phyloP scores from a whole-genome alignment of 23 tunicate species.

The Clavelina lepadiformis region DNA sequence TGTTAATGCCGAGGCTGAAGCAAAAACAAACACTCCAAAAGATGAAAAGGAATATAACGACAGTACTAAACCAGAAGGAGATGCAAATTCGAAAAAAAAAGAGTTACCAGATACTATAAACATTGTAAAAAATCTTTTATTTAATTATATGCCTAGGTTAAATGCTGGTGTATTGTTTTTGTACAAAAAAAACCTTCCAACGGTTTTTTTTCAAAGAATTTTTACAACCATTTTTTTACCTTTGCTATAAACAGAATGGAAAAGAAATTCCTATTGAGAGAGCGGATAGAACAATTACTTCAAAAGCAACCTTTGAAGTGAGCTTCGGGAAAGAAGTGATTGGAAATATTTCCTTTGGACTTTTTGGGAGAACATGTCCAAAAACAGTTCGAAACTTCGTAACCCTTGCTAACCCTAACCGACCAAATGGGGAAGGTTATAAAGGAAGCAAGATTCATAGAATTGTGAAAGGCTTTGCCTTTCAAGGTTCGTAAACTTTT shows the following conservation, averaged over 20 bases:
- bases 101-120: slow-evolving; percentile 56
- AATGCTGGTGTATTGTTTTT: too few species aligned
- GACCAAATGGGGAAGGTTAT: slow-evolving; percentile 94
- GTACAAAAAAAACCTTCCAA: not conserved
- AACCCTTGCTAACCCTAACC: slow-evolving; percentile 76
- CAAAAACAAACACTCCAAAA: not conserved
- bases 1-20: not conserved
- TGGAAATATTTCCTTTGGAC: slow-evolving; percentile 81
- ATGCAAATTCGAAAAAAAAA: too few species aligned
- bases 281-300: slow-evolving; percentile 88
- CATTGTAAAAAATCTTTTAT: slow-evolving; percentile 25
- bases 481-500: slow-evolving; percentile 53
- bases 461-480: slow-evolving; percentile 85
- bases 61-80: too few species aligned
- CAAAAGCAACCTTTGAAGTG: slow-evolving; percentile 83
- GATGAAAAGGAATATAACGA: slow-evolving; percentile 22
- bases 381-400: slow-evolving; percentile 93
- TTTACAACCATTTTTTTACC: too few species aligned
- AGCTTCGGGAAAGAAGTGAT: slow-evolving; percentile 71
- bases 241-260: too few species aligned
- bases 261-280: slow-evolving; percentile 80
- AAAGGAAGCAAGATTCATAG: slow-evolving; percentile 92
- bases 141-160: too few species aligned
- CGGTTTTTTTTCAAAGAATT: not conserved
- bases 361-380: slow-evolving; percentile 85